Percentiles rank a stretch among this genome's conserved stretches.
These are phyloP conservation scores for Achatina immaculata DNA, from an alignment of 1,140 invertebrate genomes.

Conservation along the genomic window DNA sequence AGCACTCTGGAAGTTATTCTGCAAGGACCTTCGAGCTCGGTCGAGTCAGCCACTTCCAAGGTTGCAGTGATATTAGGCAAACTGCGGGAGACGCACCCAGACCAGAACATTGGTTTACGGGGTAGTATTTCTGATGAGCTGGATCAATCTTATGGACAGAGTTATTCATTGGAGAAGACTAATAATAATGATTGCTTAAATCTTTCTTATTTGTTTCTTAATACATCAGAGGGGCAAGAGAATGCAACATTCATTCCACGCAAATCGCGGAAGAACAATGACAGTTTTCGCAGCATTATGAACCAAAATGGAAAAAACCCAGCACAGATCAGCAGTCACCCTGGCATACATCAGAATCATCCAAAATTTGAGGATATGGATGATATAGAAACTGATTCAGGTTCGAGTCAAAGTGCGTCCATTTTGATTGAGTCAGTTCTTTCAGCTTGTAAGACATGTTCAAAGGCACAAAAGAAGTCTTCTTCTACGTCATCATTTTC, in stretches of 20 bases:
- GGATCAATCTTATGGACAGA: not conserved
- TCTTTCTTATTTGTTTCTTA: not conserved
- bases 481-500: not conserved
- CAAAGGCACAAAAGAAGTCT: no score
- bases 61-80: constrained; percentile 34
- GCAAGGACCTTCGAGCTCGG: constrained; percentile 36
- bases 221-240: not conserved
- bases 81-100: not conserved
- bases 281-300: not conserved
- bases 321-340: not conserved
- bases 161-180: no score
- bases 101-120: not conserved
- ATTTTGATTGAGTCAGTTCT: not conserved
- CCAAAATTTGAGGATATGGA: not conserved
- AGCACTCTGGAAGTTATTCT: constrained; percentile 36
- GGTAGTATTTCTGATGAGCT: not conserved
- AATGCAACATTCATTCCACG: not conserved
- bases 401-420: not conserved
- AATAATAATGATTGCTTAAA: not conserved
- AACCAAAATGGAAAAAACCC: not conserved
- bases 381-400: not conserved
- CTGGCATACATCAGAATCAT: not conserved
- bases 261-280: not conserved
- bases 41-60: constrained; percentile 31
- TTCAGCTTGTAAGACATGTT: no score